phyloP scores from a whole-genome alignment of 2,888 invertebrate genomes.

The Melinaea marsaeus region DNA sequence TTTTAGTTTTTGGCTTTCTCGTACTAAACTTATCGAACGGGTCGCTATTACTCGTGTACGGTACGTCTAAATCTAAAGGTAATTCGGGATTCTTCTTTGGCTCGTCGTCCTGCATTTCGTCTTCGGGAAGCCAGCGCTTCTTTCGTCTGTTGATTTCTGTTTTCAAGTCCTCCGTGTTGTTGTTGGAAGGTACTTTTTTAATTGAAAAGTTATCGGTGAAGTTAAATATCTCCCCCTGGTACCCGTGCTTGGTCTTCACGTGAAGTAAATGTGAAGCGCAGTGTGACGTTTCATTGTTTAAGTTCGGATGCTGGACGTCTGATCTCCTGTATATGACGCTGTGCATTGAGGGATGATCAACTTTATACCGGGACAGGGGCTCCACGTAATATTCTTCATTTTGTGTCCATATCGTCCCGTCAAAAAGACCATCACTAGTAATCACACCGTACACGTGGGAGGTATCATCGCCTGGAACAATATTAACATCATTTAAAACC shows the following conservation, averaged over 20 bases:
- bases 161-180: conserved; percentile 59
- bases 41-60: conserved; percentile 80
- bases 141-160: conserved; percentile 64
- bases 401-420: conserved; percentile 89
- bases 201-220: conserved; percentile 54
- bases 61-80: conserved; percentile 81
- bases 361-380: conserved; percentile 83
- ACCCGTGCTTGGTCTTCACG: conserved; percentile 59
- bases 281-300: conserved; percentile 49
- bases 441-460: conserved; percentile 91
- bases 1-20: conserved; percentile 73
- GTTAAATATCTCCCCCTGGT: conserved; percentile 62
- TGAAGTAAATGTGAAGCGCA: conserved; percentile 82
- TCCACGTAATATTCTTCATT: conserved; percentile 91
- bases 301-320: conserved; percentile 81
- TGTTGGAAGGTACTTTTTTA: conserved; percentile 49
- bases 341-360: conserved; percentile 80
- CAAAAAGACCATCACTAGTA: conserved; percentile 91
- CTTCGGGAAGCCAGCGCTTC: conserved; percentile 84
- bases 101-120: conserved; percentile 77
- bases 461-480: conserved; percentile 86
- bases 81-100: conserved; percentile 80
- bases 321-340: conserved; percentile 90
- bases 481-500: neutral
- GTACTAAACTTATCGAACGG: conserved; percentile 69